These are phyloP conservation scores for Apantesis nais DNA, from an alignment of 2,888 invertebrate genomes.

Conservation along the genomic window DNA sequence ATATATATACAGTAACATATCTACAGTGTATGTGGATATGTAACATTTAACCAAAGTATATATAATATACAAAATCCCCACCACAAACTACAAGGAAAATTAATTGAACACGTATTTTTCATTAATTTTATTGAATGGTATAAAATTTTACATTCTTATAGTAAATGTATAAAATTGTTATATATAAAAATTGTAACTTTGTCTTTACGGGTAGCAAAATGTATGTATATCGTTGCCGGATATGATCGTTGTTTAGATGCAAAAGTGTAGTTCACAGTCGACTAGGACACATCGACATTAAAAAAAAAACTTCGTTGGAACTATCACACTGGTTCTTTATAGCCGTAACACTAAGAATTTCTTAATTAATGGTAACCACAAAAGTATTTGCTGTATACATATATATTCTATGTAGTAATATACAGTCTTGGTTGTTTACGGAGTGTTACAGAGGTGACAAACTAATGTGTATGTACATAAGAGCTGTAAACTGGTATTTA, in stretches of 20 bases:
- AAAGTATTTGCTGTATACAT: slow-evolving; percentile 59
- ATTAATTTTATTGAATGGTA: slow-evolving; percentile 81
- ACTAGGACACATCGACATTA: slow-evolving; percentile 58
- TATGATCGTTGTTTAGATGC: slow-evolving; percentile 50
- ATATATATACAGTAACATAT: slow-evolving; percentile 37
- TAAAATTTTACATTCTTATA: slow-evolving; percentile 77
- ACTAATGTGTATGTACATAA: slow-evolving; percentile 76
- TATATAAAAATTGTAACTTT: slow-evolving; percentile 56
- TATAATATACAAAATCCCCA: slow-evolving; percentile 15
- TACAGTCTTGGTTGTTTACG: slow-evolving; percentile 70
- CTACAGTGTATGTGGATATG: slow-evolving; percentile 28
- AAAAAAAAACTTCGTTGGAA: slow-evolving; percentile 54
- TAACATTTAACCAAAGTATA: not conserved
- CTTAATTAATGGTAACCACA: slow-evolving; percentile 53
- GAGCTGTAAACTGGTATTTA: slow-evolving; percentile 64
- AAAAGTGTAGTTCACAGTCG: slow-evolving; percentile 47
- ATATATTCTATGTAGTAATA: slow-evolving; percentile 62
- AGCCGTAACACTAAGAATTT: slow-evolving; percentile 43
- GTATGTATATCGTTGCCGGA: slow-evolving; percentile 46
- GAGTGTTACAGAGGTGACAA: slow-evolving; percentile 46
- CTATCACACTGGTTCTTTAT: slow-evolving; percentile 47
- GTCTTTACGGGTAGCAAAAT: slow-evolving; percentile 47
- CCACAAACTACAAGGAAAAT: slow-evolving; percentile 51
- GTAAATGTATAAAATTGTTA: slow-evolving; percentile 64
- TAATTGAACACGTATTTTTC: slow-evolving; percentile 58